A percentile compares a stretch with the other conserved stretches of the same genome.
These are phyloP conservation scores for Amia ocellicauda DNA, from an alignment of 2,113 vertebrate species.

Conservation along the genomic window DNA sequence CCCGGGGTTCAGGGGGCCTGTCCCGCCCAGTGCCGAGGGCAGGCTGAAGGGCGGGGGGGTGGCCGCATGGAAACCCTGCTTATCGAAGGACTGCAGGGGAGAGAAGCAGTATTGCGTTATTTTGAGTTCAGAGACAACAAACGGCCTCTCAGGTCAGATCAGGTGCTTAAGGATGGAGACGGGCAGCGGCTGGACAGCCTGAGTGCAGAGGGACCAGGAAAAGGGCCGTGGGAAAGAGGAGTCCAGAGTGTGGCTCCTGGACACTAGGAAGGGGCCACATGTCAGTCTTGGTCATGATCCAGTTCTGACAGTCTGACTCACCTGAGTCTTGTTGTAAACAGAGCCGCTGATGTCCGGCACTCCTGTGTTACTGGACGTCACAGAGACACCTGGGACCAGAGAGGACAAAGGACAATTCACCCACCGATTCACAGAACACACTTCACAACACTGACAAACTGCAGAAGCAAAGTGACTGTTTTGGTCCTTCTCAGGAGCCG, in stretches of 20 bases:
- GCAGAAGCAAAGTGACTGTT: too few species aligned
- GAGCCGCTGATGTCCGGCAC: constrained; percentile 88
- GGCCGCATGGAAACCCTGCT: constrained; percentile 80
- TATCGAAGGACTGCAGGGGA: constrained; percentile 73
- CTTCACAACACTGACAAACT: neutral
- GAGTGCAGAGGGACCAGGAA: too few species aligned
- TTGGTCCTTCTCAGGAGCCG: too few species aligned
- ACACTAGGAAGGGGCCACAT: too few species aligned
- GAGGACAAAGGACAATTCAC: too few species aligned
- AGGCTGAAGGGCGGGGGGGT: constrained; percentile 89
- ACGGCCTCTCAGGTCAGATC: neutral
- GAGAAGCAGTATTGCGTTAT: neutral
- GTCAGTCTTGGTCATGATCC: too few species aligned
- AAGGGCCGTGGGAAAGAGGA: too few species aligned
- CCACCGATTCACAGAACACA: too few species aligned
- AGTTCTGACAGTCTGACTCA: constrained; percentile 50
- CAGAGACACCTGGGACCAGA: constrained; percentile 76
- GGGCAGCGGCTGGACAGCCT: too few species aligned
- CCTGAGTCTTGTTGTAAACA: constrained; percentile 93
- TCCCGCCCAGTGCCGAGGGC: constrained; percentile 86
- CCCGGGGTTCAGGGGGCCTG: constrained; percentile 83
- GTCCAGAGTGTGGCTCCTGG: too few species aligned
- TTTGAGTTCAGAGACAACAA: neutral
- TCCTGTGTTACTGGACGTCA: constrained; percentile 78
- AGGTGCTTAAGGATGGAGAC: neutral